Evolutionary conservation across 2,113 vertebrate species (phyloP), one percentile per base, ranked within the genome.

Genomic region (Butorides virescens): DNA sequence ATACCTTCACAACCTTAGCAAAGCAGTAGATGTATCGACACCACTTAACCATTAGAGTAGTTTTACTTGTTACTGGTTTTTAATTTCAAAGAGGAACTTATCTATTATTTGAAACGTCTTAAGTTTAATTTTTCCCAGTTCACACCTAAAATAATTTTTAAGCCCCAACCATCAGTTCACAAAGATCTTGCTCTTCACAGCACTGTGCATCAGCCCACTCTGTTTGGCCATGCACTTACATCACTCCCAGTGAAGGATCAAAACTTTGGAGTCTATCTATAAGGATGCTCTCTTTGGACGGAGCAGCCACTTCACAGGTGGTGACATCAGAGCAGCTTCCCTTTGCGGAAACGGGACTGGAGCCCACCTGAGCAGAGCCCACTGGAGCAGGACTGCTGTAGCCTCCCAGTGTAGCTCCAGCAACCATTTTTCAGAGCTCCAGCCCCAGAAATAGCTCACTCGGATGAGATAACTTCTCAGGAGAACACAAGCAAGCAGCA

Each of bases 201-300:
- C 13, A 46, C 13, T 3, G 2, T 10, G 13, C 14, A 8, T n/a
- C 56, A 84, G 68, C 56, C 55, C 13, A 6, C 18, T 47, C 34
- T 46, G 13, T 67, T 77, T 81, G 44, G 29, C 47, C 37, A 36
- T 29, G 74, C 0, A 0, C n/a, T 20, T 42, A 22, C 9, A 2
- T 46, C 47, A 32, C 21, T 62, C n/a, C 20, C 50, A 55, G 32
- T 15, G 72, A 86, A 83, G 30, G 15, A 82, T 36, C 27, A 62
- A 36, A 94, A 65, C 27, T 26, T 20, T 37, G 36, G 37, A 50
- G 44, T 32, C 29, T 55, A 14, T 65, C 80, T n/a, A n/a, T 17
- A 62, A 58, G 30, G 55, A 8, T 8, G 2, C 11, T 74, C 8
- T 36, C 34, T 89, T 53, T 75, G 32, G 81, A 36, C 5, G 5